These are phyloP conservation scores for Drosophila chauvacae DNA, from an alignment of 1,140 invertebrate genomes.

Conservation along the genomic window DNA sequence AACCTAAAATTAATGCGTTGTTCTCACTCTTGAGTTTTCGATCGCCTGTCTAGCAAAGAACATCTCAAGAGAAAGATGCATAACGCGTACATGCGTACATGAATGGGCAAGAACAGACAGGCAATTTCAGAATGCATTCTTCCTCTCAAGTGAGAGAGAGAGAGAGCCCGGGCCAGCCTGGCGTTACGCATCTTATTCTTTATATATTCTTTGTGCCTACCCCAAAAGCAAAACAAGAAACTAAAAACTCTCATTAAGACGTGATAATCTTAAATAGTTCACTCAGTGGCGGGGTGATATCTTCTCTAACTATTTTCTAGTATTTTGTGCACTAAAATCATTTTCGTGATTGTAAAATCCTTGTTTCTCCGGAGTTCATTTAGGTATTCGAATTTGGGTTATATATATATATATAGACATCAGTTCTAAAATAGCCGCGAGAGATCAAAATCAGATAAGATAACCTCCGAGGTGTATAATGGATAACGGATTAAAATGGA, in stretches of 20 bases:
- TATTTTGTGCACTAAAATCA: conserved; percentile 3
- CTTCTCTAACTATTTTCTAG: conserved; percentile 46
- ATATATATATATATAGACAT: conserved; percentile 25
- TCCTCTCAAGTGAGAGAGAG: too few species aligned
- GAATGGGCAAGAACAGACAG: not conserved
- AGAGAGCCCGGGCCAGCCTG: too few species aligned
- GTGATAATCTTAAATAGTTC: conserved; percentile 77
- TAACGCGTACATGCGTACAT: not conserved
- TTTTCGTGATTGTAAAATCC: conserved; percentile 2
- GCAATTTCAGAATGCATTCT: not conserved
- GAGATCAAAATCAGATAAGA: conserved; percentile 15
- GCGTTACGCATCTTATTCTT: conserved; percentile 5
- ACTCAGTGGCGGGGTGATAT: conserved; percentile 79
- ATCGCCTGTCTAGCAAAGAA: not conserved
- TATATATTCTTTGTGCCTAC: not conserved
- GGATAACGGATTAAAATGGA: not conserved
- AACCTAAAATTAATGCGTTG: conserved; percentile 66
- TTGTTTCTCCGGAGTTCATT: conserved; percentile 2
- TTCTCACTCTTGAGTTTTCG: conserved; percentile 52
- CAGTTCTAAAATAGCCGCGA: conserved; percentile 17
- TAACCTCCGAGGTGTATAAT: conserved; percentile 4
- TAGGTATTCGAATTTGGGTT: conserved; percentile 15
- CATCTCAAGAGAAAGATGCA: not conserved
- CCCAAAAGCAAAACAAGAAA: conserved; percentile 5
- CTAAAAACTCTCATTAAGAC: conserved; percentile 58